These are phyloP conservation scores for Liolophura sinensis DNA, from an alignment of 1,140 invertebrate genomes.

Conservation along the genomic window DNA sequence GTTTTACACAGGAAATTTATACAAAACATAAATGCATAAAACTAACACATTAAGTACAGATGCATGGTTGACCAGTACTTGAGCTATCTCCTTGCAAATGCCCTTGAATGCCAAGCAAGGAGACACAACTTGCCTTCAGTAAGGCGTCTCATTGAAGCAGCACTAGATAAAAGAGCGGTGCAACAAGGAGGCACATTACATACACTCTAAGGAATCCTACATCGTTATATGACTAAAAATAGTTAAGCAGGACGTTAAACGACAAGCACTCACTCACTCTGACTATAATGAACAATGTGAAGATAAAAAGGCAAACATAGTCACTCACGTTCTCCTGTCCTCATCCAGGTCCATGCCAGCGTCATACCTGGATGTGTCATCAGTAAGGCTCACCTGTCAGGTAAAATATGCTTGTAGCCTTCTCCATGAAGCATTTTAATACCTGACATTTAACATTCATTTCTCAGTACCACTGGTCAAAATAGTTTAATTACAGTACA, in stretches of 20 bases:
- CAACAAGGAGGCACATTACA: too few species aligned
- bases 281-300: neutral
- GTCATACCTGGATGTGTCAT: slow-evolving; percentile 56
- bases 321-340: slow-evolving; percentile 65
- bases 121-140: neutral
- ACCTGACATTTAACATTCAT: too few species aligned
- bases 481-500: too few species aligned
- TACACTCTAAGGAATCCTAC: too few species aligned
- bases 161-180: too few species aligned
- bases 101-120: too few species aligned
- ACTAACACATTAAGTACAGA: neutral
- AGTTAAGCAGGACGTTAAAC: neutral
- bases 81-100: too few species aligned
- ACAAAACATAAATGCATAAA: neutral
- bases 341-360: slow-evolving; percentile 59
- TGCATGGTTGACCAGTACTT: too few species aligned
- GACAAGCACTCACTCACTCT: too few species aligned
- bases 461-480: too few species aligned
- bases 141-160: too few species aligned
- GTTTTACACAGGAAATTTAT: neutral
- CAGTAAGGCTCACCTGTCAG: slow-evolving; percentile 35
- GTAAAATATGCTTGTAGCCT: slow-evolving; percentile 1
- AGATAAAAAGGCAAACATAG: neutral
- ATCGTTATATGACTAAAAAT: slow-evolving; percentile 7
- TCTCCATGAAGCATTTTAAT: too few species aligned